Evolutionary conservation across 23 tunicate species (phyloP).

Genomic region (Phallusia fumigata): DNA sequence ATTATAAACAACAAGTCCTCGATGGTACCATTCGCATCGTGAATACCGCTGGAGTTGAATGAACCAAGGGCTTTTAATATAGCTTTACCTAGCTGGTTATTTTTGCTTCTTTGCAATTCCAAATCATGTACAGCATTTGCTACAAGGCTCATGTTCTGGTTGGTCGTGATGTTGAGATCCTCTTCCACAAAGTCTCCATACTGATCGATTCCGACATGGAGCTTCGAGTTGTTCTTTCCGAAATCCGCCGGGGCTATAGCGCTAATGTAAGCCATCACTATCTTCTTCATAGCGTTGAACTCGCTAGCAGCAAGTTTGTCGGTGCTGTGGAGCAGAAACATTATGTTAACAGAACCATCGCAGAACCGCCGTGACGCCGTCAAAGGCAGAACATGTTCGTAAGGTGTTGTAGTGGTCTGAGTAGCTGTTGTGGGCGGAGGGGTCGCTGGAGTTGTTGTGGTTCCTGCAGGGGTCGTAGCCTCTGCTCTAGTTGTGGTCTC

Average conservation of each 20-base stretch:
- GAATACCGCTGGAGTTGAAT: neutral
- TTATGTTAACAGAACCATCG: constrained; percentile 30
- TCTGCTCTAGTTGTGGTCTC: neutral
- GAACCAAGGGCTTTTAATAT: neutral
- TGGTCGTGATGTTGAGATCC: constrained; percentile 3
- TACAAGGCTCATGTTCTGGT: constrained; percentile 31
- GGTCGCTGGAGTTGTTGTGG: neutral
- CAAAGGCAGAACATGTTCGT: constrained; percentile 11
- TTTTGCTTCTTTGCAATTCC: constrained; percentile 35
- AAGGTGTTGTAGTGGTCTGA: constrained; percentile 22
- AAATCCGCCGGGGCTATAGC: constrained; percentile 40
- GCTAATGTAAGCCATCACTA: constrained; percentile 9
- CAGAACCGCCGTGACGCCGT: constrained; percentile 25
- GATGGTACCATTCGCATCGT: neutral
- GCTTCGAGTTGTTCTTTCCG: constrained; percentile 22
- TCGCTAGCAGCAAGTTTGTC: constrained; percentile 11
- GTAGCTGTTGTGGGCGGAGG: neutral
- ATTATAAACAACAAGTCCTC: constrained; percentile 30
- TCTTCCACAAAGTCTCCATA: constrained; percentile 22
- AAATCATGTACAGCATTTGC: constrained; percentile 21
- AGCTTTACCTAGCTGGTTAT: neutral
- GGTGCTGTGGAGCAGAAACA: constrained; percentile 37
- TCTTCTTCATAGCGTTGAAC: constrained; percentile 22
- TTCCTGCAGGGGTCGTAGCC: neutral
- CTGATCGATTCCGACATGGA: constrained; percentile 36